These are phyloP conservation scores for Corvus moneduloides DNA, from an alignment of 2,113 vertebrate species.

Conservation along the genomic window DNA sequence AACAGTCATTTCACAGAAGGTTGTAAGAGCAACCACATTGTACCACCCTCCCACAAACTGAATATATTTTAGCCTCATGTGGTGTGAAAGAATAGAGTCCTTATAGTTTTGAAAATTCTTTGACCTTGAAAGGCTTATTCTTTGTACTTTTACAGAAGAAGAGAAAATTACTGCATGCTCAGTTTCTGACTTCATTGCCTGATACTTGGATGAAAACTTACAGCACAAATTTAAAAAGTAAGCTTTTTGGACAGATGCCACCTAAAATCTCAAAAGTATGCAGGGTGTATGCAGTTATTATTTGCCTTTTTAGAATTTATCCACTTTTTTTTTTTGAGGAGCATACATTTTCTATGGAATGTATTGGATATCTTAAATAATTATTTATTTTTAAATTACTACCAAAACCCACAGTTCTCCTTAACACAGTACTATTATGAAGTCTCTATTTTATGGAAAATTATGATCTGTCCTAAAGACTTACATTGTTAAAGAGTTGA, in stretches of 20 bases:
- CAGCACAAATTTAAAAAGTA: constrained; percentile 57
- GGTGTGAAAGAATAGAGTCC: neutral
- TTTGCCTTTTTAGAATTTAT: constrained; percentile 35
- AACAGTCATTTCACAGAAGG: neutral
- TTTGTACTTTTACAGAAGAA: constrained; percentile 3
- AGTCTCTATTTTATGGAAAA: neutral
- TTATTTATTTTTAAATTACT: neutral
- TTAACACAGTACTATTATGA: neutral
- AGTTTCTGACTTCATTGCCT: constrained; percentile 52
- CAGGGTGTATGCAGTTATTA: neutral
- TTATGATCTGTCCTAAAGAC: neutral
- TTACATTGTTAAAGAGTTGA: neutral
- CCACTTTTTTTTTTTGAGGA: neutral
- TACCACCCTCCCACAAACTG: neutral
- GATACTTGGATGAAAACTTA: constrained; percentile 37
- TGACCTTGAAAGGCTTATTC: constrained; percentile 41
- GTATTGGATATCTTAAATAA: neutral
- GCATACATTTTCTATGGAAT: neutral
- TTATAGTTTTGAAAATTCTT: constrained; percentile 33
- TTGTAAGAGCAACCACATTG: neutral
- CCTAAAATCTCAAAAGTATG: constrained; percentile 3
- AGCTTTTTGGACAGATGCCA: constrained; percentile 23
- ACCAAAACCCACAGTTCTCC: neutral
- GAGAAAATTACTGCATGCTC: constrained; percentile 36
- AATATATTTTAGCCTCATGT: neutral